Base-by-base conservation (phyloP, 2,888 invertebrate species). In the Sipha maydis region DNA sequence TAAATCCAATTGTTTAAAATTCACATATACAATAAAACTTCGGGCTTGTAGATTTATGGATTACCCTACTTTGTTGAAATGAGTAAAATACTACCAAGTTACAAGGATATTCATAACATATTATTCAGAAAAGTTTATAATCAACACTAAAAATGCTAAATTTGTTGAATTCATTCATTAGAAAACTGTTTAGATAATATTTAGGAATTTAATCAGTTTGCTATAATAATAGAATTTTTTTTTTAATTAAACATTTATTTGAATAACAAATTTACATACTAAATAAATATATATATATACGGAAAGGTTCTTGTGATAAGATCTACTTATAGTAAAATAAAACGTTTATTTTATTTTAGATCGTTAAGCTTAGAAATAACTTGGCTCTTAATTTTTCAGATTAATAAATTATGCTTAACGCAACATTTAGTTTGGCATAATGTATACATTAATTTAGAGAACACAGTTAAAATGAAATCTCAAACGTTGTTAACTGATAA, bases 131-230 rank as follows among this genome's bases (percentile, higher is more conserved):
- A 69, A 69, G 69, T 69, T 69, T 69, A 69, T 28, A 28, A 69
- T 28, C 8, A 8, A 69, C 28, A 69, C 28, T n/a, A 69, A 11
- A 28, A 69, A 69, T n/a, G 11, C 7, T 7, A 69, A 61, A 28
- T 28, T 1, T 78, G 41, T 78, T 54, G 78, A 78, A 56, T 78
- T 78, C 11, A 31, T 78, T 78, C 54, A 78, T 78, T 78, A 78
- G 28, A 77, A 78, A 54, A 78, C 21, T 54, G 54, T 21, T 4
- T 78, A 77, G 4, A 25, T 1, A 1, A 28, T 69, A 28, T 69
- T 69, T 28, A 28, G 69, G 25, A 69, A 69, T n/a, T 69, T 11
- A 4, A 21, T 48, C 48, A 14, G 48, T 48, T 11, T 48, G 48
- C 48, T 48, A 14, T 48, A 48, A 14, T 48, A 48, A 48, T 14